Base-by-base conservation (phyloP, 2,113 vertebrate genomes). In the Sinosuthora webbiana region DNA sequence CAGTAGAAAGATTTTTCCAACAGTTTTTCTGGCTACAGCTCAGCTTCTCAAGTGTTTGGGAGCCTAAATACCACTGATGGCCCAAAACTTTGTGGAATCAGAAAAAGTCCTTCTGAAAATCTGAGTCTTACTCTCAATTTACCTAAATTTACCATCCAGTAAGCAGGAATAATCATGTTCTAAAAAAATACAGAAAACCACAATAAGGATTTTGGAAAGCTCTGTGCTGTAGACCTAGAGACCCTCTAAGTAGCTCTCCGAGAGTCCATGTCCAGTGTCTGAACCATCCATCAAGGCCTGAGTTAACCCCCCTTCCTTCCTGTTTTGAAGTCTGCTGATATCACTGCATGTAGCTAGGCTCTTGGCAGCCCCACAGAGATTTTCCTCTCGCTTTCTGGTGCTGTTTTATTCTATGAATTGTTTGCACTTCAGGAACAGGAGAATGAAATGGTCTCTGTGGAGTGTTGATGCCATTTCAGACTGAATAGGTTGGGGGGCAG, bases 341-440 rank as follows among this genome's bases (percentile, higher is more conserved):
- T 95, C 65, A 31, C 69, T 76, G 63, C 67, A 35, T 80, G 70
- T 89, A 86, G 42, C 89, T 39, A 59, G 83, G 47, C 28, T 83
- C 42, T 67, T 88, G 90, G 92, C 79, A 95, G 73, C 68, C 90
- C 91, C 81, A 91, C 53, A 73, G 93, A 95, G 96, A 89, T 55
- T 95, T 94, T 65, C 3, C n/a, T 73, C 70, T 69, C 0, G 0
- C 62, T 96, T 96, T 95, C 89, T 82, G 81, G 49, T 94, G 84
- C 74, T 79, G 59, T 93, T 95, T 89, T 94, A 64, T 91, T 93
- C 91, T 85, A 69, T 83, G 84, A 96, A 94, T 94, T 91, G 94
- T 95, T 95, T 95, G 84, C 87, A 76, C 81, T 95, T 96, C 91
- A 94, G 87, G 70, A 95, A 87, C 74, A 91, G 75, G 70, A 93